Base-by-base conservation (phyloP, 2,113 vertebrate genomes). In the Leptosomus discolor region DNA sequence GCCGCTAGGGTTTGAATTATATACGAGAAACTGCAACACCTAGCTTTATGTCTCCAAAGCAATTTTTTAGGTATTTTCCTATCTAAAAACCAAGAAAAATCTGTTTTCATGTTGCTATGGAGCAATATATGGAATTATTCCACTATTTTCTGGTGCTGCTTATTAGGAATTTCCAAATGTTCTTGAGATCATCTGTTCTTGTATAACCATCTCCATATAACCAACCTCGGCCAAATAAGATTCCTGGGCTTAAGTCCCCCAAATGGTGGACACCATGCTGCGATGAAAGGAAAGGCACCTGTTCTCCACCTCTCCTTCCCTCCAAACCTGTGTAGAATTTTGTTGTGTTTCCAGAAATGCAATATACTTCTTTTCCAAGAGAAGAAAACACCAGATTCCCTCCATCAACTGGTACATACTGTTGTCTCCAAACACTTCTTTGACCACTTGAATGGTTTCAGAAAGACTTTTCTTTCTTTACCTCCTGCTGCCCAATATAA, bases 51-150 rank as follows among this genome's bases (percentile, higher is more conserved):
- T 34, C 23, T 73, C 36, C 11, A n/a, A 68, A 85, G 9, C 20
- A 34, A 15, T 18, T 26, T 56, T 48, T 9, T 4, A 0, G 0
- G 4, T 30, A 15, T 78, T 87, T 91, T 75, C 11, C 5, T 32
- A 10, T 11, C 4, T 27, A 30, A 74, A 78, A 18, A 11, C 30
- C 2, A 41, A 34, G 34, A 73, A 3, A 48, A 64, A 76, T 32
- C 30, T 48, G 10, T 41, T 56, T 63, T 45, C 10, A 12, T 0
- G 0, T 45, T 86, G 20, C 8, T 83, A 8, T 19, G 32, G 19
- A 64, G 32, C 30, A 95, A 85, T 20, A 41, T 3, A 26, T 34
- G 8, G 51, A 83, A 83, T 73, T 36, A 48, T 69, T 58, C 11
- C 17, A 4, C 15, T 41, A 1, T 26, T 85, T 88, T 71, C 39